Evolutionary conservation across 2,113 vertebrate species (phyloP).

Genomic region (Phainopepla nitens): DNA sequence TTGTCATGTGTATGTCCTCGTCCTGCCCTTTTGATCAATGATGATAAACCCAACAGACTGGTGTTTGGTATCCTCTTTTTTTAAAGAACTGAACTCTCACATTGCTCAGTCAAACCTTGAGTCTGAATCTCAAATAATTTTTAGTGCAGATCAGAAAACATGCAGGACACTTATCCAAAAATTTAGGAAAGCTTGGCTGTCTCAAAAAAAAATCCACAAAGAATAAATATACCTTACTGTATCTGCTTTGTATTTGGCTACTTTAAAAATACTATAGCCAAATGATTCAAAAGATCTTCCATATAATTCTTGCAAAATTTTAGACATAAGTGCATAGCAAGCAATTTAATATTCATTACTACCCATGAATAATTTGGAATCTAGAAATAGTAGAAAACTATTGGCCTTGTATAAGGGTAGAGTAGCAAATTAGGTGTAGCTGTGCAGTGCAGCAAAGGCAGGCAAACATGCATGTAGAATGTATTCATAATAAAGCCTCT

Average conservation of each 20-base stretch:
- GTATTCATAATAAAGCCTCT: background rate
- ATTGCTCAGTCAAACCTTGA: background rate
- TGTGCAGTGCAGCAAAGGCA: background rate
- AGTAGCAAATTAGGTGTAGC: background rate
- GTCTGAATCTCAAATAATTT: background rate
- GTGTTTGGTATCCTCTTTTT: background rate
- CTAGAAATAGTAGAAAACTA: background rate
- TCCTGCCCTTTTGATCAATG: background rate
- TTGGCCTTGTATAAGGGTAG: background rate
- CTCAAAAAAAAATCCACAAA: background rate
- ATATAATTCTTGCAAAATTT: background rate
- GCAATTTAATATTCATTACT: background rate
- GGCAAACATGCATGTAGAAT: background rate
- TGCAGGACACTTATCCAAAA: background rate
- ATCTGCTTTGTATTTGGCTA: background rate
- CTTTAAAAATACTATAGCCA: background rate
- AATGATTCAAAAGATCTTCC: background rate
- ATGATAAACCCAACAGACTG: background rate
- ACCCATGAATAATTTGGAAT: background rate
- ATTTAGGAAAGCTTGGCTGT: background rate
- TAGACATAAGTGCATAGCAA: background rate
- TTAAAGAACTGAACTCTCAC: background rate
- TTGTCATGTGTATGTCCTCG: background rate
- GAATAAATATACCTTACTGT: background rate
- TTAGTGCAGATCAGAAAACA: background rate